Evolutionary conservation across 2,888 invertebrate species (phyloP), one percentile per base, ranked within the genome.

Genomic region (Thecocarcelia acutangulata): DNA sequence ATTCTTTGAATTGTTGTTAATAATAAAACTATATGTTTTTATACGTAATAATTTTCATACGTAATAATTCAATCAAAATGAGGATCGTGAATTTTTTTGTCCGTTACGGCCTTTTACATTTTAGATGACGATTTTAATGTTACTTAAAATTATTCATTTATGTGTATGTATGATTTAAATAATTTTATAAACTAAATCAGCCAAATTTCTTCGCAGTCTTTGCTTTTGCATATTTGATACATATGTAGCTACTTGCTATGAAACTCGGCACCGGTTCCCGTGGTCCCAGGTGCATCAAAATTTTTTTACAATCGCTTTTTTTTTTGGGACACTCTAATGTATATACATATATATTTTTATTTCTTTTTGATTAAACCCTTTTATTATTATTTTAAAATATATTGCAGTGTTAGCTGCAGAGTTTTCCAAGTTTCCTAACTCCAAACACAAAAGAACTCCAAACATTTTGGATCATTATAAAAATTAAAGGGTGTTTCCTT

Each of bases 291-390:
- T 56, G 56, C 56, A 33, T 37, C 33, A 37, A 58, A 40, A 9
- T 58, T 58, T 40, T 17, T 58, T 58, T 58, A 58, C 58, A 58
- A 9, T 12, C 33, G 40, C 15, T 58, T 28, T 28, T n/a, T n/a
- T n/a, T n/a, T n/a, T n/a, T n/a, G n/a, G n/a, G n/a, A n/a, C n/a
- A n/a, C n/a, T n/a, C n/a, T n/a, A n/a, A n/a, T n/a, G n/a, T n/a
- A n/a, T n/a, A n/a, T n/a, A n/a, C n/a, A n/a, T n/a, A n/a, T n/a
- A n/a, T n/a, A n/a, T n/a, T n/a, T n/a, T n/a, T n/a, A n/a, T n/a
- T n/a, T n/a, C n/a, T n/a, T n/a, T n/a, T n/a, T n/a, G n/a, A n/a
- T n/a, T n/a, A n/a, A n/a, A n/a, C n/a, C n/a, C n/a, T n/a, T n/a
- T n/a, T n/a, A n/a, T n/a, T n/a, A n/a, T n/a, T n/a, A n/a, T n/a